Base-by-base conservation (phyloP, 1,140 invertebrate species). In the Caligus rogercresseyi region DNA sequence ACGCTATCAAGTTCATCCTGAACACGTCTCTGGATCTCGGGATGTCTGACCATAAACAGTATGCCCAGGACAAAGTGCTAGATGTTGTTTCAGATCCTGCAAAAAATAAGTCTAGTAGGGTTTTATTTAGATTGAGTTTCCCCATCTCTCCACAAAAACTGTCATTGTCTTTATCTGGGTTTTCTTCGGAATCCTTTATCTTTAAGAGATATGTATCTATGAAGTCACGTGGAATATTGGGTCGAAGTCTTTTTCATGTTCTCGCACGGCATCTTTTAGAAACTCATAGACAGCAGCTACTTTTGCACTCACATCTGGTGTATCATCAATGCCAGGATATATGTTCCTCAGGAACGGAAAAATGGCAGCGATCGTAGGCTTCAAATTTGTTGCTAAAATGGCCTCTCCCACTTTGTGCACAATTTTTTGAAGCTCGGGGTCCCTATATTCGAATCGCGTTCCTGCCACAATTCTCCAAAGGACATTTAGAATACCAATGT, bases 161-260 rank as follows among this genome's bases (percentile, higher is more conserved):
- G n/a, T 16, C 26, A 43, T 20, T 25, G n/a, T 60, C 13, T 4
- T 60, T 26, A 21, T 31, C 18, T 1, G 26, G 20, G 3, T 62
- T 20, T 18, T 53, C 23, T 20, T 67, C 58, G 3, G 61, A 21
- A 19, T 66, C 64, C n/a, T 69, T 54, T 23, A 71, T 68, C 58
- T 74, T 69, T 14, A 69, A 65, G 14, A 76, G 66, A 60, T 70
- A 74, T 0, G 70, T 64, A 60, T 76, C 75, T 52, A 76, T 72
- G 60, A 75, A 75, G 66, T 76, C 74, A 24, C 72, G 64, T 3
- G 70, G 70, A 52, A 68, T 68, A 21, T 70, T 2, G 61, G 58
- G 58, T 74, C 70, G 51, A 72, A 69, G 4, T 68, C 68, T 19
- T 68, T 55, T 54, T 70, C 65, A 61, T 76, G 74, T 51, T 71